These are phyloP conservation scores for Lophius piscatorius DNA, from an alignment of 2,113 vertebrate genomes.

Conservation along the genomic window DNA sequence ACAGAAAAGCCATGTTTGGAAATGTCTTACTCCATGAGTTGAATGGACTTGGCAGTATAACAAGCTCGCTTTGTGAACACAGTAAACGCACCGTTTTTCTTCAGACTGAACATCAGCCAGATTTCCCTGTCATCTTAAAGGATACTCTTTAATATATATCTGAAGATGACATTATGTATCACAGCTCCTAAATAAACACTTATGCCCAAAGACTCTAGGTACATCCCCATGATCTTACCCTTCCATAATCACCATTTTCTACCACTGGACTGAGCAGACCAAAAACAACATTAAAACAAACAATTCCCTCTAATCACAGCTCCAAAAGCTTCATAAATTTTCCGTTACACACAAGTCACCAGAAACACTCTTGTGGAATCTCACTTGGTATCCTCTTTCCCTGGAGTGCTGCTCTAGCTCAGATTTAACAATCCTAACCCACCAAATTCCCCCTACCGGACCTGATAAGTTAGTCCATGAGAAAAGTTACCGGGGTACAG, in stretches of 20 bases:
- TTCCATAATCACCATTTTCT: conserved; percentile 29
- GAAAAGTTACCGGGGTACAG: conserved; percentile 44
- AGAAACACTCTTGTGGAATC: neutral
- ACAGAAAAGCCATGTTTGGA: conserved; percentile 11
- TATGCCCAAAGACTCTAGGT: conserved; percentile 13
- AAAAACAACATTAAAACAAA: conserved; percentile 10
- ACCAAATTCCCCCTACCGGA: conserved; percentile 17
- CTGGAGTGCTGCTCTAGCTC: conserved; percentile 5
- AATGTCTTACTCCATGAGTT: neutral
- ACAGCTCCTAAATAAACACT: conserved; percentile 21
- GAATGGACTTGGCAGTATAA: conserved; percentile 7
- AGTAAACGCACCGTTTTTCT: conserved; percentile 6
- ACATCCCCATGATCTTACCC: conserved; percentile 5
- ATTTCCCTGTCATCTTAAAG: conserved; percentile 2
- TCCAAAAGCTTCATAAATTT: neutral
- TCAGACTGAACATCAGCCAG: conserved; percentile 23
- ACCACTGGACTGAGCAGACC: conserved; percentile 6
- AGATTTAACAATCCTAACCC: neutral
- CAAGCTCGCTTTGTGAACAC: conserved; percentile 9
- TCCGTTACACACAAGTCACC: conserved; percentile 6
- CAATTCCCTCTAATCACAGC: too few relatives aligned
- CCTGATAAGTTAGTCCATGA: conserved; percentile 30
- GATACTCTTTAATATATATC: conserved; percentile 25
- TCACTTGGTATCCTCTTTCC: conserved; percentile 1
- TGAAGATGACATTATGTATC: conserved; percentile 31